phyloP scores from a whole-genome alignment of 2,113 vertebrate genomes.

The Neoarius graeffei region DNA sequence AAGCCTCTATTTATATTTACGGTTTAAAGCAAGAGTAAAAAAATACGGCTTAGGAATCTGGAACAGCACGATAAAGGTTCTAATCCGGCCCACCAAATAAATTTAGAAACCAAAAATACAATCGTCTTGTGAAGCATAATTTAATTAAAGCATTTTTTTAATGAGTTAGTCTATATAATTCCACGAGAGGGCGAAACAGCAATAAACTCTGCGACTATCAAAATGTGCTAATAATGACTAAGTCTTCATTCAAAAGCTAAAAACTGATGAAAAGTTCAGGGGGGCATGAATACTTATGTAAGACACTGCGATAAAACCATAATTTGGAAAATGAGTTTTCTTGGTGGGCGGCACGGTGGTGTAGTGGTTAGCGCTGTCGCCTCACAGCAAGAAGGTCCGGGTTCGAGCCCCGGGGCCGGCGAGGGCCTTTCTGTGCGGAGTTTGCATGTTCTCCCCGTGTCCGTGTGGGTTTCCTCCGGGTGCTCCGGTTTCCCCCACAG shows the following conservation, averaged over 20 bases:
- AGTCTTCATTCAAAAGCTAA: not conserved
- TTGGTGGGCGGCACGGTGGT: no score
- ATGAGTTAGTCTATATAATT: not conserved
- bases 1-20: not conserved
- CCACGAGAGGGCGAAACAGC: not conserved
- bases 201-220: not conserved
- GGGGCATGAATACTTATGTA: no score
- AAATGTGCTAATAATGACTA: no score
- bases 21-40: no score
- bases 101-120: not conserved
- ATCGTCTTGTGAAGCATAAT: not conserved
- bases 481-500: no score
- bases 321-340: not conserved
- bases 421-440: no score
- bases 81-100: not conserved
- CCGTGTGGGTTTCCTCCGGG: no score
- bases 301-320: not conserved
- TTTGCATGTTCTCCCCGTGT: no score
- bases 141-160: not conserved
- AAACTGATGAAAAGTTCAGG: no score
- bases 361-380: no score
- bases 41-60: not conserved
- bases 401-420: no score
- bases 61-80: not conserved
- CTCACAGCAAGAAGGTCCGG: no score